Conservation (phyloP, 30 jellyfish, hydroid and myxozoan species). For the Aurelia aurita complex sp. Pacific region DNA sequence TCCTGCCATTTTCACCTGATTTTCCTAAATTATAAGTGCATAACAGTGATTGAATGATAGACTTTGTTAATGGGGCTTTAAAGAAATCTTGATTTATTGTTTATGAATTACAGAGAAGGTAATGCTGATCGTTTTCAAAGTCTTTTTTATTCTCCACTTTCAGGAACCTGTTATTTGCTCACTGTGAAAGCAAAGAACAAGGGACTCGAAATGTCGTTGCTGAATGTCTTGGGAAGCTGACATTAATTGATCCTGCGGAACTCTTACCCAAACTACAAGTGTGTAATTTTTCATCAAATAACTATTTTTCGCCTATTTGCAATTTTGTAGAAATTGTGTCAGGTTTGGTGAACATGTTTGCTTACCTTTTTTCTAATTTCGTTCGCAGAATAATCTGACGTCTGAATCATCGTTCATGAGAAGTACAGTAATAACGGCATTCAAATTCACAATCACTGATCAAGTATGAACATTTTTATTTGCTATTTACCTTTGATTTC, state of each 20-base stretch:
- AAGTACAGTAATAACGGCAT: slow-evolving; percentile 94
- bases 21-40: no score
- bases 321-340: no score
- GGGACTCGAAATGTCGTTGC: slow-evolving; percentile 98
- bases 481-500: no score
- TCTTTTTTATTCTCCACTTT: not conserved
- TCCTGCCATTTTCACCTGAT: no score
- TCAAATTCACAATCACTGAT: slow-evolving; percentile 90
- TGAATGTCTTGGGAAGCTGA: slow-evolving; percentile 89
- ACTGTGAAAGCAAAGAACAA: slow-evolving; percentile 88
- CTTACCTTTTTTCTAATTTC: not conserved
- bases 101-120: no score
- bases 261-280: slow-evolving; percentile 89
- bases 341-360: not conserved
- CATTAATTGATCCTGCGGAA: slow-evolving; percentile 87
- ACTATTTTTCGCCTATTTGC: not conserved
- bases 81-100: no score
- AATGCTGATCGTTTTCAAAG: no score
- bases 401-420: slow-evolving; percentile 81
- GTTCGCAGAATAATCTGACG: slow-evolving; percentile 56
- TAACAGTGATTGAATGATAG: no score
- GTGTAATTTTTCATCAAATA: not conserved
- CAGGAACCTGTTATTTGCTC: slow-evolving; percentile 88
- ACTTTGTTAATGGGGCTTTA: no score
- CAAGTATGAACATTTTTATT: slow-evolving; percentile 24